A percentile compares a stretch with the other conserved stretches of the same genome.
These are phyloP conservation scores for Drosophila ananassae DNA, from an alignment of 1,140 invertebrate genomes.

Conservation along the genomic window DNA sequence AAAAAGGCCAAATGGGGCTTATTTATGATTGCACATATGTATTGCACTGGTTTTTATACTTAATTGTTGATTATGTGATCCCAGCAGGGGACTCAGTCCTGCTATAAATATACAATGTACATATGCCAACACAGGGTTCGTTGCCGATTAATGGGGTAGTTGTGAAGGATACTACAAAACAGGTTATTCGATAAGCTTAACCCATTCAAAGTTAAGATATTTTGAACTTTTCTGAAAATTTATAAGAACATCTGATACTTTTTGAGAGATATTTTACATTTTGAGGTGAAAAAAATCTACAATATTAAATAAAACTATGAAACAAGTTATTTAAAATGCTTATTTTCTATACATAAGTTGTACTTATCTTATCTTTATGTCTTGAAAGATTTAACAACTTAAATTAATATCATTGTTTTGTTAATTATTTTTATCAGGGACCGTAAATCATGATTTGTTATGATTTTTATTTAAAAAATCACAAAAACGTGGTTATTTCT, in stretches of 20 bases:
- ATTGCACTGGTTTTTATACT: conserved; percentile 57
- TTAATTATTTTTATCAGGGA: too few species aligned
- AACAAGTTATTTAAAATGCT: too few species aligned
- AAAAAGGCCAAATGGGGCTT: conserved; percentile 49
- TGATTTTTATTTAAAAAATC: too few species aligned
- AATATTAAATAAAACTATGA: background rate
- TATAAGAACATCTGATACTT: background rate
- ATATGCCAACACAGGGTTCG: conserved; percentile 42
- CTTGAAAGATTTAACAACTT: too few species aligned
- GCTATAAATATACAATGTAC: conserved; percentile 52
- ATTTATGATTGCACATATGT: conserved; percentile 35
- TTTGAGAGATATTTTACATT: background rate
- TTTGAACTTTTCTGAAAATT: background rate
- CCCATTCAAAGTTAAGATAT: background rate
- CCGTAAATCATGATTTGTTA: too few species aligned
- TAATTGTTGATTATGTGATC: conserved; percentile 67
- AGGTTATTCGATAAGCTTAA: conserved; percentile 47
- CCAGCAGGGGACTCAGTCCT: conserved; percentile 29
- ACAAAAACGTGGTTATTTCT: too few species aligned
- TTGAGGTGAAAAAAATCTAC: background rate
- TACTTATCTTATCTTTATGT: too few species aligned
- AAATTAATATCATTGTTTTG: too few species aligned
- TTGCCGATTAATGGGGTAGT: conserved; percentile 31
- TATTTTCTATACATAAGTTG: too few species aligned
- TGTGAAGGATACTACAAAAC: conserved; percentile 67